Conservation (phyloP, 2,888 invertebrate genomes). For the Liposcelis brunnea region DNA sequence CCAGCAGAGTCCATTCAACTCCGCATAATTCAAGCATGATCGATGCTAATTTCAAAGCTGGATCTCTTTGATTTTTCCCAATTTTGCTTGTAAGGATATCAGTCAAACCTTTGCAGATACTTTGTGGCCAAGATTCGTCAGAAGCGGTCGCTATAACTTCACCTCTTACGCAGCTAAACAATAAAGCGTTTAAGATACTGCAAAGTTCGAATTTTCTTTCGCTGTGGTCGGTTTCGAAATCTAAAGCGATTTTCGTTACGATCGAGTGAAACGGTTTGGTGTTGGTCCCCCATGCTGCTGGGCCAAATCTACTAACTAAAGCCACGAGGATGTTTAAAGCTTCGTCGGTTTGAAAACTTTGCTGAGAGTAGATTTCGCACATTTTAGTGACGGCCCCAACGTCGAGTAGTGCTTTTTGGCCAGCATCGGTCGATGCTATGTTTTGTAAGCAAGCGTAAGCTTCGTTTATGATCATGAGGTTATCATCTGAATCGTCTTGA, state of each 20-base stretch:
- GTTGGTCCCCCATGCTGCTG: slow-evolving; percentile 58
- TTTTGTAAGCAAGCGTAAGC: slow-evolving; percentile 68
- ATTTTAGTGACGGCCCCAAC: slow-evolving; percentile 63
- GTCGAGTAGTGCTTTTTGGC: slow-evolving; percentile 60
- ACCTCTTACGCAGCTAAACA: slow-evolving; percentile 53
- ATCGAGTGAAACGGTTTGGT: slow-evolving; percentile 65
- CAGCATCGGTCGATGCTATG: slow-evolving; percentile 60
- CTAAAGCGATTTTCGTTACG: slow-evolving; percentile 64
- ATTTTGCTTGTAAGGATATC: slow-evolving; percentile 78
- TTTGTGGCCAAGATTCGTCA: slow-evolving; percentile 65
- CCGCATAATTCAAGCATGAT: slow-evolving; percentile 65
- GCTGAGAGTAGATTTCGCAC: slow-evolving; percentile 72
- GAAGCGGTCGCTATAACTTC: slow-evolving; percentile 42
- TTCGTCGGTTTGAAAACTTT: slow-evolving; percentile 79
- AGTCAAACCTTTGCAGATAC: slow-evolving; percentile 61
- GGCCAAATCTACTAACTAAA: slow-evolving; percentile 53
- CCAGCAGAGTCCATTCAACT: slow-evolving; percentile 66
- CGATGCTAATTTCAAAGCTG: slow-evolving; percentile 68
- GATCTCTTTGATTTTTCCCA: slow-evolving; percentile 74
- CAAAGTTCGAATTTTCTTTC: slow-evolving; percentile 82
- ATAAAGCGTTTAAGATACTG: slow-evolving; percentile 52
- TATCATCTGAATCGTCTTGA: slow-evolving; percentile 66
- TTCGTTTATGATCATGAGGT: slow-evolving; percentile 70
- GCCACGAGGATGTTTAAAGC: slow-evolving; percentile 65
- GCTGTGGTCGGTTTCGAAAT: slow-evolving; percentile 76